These are phyloP conservation scores for Mionectes macconnelli DNA, from an alignment of 2,113 vertebrate species.

Conservation along the genomic window DNA sequence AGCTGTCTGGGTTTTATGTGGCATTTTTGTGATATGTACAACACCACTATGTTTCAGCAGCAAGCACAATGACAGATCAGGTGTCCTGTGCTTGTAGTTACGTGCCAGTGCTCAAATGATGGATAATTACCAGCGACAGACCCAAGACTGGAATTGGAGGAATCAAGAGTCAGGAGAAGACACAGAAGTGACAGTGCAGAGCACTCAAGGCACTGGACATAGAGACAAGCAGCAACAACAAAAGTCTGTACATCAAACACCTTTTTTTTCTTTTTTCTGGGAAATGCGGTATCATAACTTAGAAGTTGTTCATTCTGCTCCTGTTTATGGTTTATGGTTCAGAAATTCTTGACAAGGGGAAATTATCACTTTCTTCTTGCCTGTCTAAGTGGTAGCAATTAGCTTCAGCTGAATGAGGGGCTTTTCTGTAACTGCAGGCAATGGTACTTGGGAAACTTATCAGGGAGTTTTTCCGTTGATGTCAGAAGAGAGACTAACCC, in stretches of 20 bases:
- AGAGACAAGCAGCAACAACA: background rate
- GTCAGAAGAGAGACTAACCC: background rate
- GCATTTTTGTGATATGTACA: background rate
- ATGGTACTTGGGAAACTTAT: background rate
- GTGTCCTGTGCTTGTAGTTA: conserved; percentile 1
- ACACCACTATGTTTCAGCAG: background rate
- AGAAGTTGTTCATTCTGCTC: background rate
- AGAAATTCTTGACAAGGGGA: background rate
- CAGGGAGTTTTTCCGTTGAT: background rate
- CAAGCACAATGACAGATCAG: background rate
- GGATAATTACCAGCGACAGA: conserved; percentile 34
- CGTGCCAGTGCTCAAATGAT: background rate
- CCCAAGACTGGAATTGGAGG: background rate
- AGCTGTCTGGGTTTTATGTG: background rate
- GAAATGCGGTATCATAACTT: background rate
- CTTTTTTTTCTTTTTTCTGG: background rate
- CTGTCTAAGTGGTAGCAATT: conserved; percentile 7
- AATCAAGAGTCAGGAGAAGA: background rate
- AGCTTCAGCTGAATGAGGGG: background rate
- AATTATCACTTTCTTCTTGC: background rate
- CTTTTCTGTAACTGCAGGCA: background rate
- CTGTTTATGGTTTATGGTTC: background rate
- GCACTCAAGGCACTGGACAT: background rate
- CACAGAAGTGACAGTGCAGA: background rate
- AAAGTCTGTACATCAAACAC: background rate